Evolutionary conservation across 2,797 vertebrate species (phyloP).

Genomic region (Hozukius guyotensis): DNA sequence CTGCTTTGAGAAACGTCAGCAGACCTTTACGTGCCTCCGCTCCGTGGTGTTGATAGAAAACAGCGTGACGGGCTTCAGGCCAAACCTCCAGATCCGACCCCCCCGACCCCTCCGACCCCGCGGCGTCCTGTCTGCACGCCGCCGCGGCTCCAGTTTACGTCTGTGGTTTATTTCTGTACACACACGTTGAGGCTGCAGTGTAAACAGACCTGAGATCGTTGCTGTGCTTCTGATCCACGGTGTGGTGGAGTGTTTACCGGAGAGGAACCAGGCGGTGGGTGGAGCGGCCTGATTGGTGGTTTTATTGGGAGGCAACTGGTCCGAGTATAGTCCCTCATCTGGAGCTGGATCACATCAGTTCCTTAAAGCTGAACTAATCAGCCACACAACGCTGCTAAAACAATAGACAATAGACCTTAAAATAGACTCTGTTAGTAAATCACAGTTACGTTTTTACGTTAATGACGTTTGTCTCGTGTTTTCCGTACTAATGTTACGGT

Average conservation of each 20-base stretch:
- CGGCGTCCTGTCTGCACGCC: too few relatives aligned
- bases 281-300: conserved; percentile 62
- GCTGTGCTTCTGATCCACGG: too few relatives aligned
- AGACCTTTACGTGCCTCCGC: background rate
- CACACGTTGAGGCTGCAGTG: background rate
- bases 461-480: too few relatives aligned
- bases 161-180: conserved; percentile 1
- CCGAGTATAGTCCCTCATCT: conserved; percentile 4
- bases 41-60: background rate
- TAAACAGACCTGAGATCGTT: background rate
- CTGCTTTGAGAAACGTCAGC: background rate
- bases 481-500: too few relatives aligned
- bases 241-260: conserved; percentile 16
- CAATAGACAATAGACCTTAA: too few relatives aligned
- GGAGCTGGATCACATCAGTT: background rate
- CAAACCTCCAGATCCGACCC: conserved; percentile 10
- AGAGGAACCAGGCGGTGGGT: conserved; percentile 33
- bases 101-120: background rate
- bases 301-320: background rate
- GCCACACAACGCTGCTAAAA: too few relatives aligned
- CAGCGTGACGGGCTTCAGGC: background rate
- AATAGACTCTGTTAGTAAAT: too few relatives aligned
- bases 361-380: background rate
- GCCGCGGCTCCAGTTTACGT: background rate
- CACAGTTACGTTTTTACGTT: too few relatives aligned